Conservation (phyloP, 2,113 vertebrate species). For the Nansenia antarctica region DNA sequence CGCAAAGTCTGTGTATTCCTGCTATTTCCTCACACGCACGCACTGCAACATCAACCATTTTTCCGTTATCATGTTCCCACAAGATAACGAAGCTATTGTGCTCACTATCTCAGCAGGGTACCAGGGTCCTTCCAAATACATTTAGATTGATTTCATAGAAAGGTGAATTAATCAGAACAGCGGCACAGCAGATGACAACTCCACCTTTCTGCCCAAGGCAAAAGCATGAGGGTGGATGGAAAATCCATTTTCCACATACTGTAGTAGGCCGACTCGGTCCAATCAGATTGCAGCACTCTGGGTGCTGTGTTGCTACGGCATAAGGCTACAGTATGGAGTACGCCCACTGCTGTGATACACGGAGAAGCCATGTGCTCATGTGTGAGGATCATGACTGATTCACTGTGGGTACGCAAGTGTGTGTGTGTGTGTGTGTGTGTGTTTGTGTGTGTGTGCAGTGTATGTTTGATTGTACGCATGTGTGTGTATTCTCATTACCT, state of each 20-base stretch:
- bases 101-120: background rate
- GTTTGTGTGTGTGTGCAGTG: background rate
- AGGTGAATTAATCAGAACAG: background rate
- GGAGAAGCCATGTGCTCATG: constrained; percentile 54
- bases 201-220: background rate
- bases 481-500: constrained; percentile 81
- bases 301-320: constrained; percentile 41
- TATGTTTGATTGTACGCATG: constrained; percentile 12
- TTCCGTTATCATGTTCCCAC: no score
- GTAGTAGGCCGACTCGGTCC: no score
- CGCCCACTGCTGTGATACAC: constrained; percentile 56
- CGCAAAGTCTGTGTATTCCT: background rate
- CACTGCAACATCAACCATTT: constrained; percentile 14
- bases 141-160: no score
- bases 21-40: background rate
- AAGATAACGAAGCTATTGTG: background rate
- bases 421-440: constrained; percentile 6
- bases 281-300: constrained; percentile 24
- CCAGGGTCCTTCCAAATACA: background rate
- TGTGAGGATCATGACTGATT: background rate
- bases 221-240: no score
- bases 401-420: background rate
- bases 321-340: constrained; percentile 58
- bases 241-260: no score
- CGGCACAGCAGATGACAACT: background rate